A percentile compares a stretch with the other conserved stretches of the same genome.
phyloP scores from a whole-genome alignment of 2,888 invertebrate genomes.

The Pyrrhia umbra region DNA sequence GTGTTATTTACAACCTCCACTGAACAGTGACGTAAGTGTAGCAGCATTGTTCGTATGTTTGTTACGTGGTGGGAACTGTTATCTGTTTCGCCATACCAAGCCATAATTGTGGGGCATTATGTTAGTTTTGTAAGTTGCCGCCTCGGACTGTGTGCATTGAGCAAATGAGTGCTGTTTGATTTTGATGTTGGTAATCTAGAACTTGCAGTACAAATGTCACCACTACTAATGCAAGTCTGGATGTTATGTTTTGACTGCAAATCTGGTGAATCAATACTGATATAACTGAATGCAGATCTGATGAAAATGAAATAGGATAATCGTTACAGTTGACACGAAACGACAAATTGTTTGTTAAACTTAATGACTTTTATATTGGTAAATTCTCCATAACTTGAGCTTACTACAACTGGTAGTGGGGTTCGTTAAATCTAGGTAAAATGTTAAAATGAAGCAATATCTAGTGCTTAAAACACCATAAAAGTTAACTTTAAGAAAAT shows the following conservation, averaged over 20 bases:
- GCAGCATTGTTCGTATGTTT: conserved; percentile 44
- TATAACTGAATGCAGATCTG: no score
- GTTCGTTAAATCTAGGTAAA: neutral
- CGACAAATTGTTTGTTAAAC: no score
- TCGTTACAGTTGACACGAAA: no score
- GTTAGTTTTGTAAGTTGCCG: conserved; percentile 47
- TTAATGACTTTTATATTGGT: no score
- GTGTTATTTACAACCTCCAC: conserved; percentile 33
- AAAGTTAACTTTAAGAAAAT: conserved; percentile 25
- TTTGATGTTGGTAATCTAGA: conserved; percentile 21
- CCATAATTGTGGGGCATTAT: conserved; percentile 55
- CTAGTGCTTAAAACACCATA: conserved; percentile 16
- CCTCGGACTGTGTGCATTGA: conserved; percentile 40
- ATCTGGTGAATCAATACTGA: no score
- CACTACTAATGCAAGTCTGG: no score
- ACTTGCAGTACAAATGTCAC: no score
- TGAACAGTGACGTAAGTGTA: conserved; percentile 42
- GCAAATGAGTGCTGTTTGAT: conserved; percentile 26
- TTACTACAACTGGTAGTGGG: neutral
- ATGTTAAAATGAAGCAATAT: conserved; percentile 17
- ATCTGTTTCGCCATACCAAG: conserved; percentile 41
- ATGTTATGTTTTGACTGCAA: no score
- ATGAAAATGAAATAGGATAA: no score
- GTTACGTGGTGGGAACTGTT: conserved; percentile 50
- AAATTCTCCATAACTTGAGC: no score